phyloP scores from a whole-genome alignment of 2,113 vertebrate genomes.

The Datnioides undecimradiatus region DNA sequence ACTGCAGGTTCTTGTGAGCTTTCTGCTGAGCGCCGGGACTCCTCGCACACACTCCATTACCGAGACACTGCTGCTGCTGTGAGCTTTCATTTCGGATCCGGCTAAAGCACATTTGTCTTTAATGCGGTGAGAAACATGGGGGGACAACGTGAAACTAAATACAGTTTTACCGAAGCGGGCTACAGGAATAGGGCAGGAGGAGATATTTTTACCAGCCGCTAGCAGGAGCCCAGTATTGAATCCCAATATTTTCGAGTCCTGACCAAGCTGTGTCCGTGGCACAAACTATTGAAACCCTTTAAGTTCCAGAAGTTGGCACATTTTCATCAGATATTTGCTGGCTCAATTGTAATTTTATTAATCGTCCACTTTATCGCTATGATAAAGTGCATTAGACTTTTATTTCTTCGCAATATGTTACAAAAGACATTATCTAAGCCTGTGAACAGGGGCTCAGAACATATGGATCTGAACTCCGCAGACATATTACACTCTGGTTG shows the following conservation, averaged over 20 bases:
- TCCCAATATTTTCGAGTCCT: neutral
- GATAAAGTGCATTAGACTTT: neutral
- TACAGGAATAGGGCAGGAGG: neutral
- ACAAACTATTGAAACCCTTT: neutral
- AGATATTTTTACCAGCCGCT: neutral
- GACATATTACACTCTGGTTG: constrained; percentile 23
- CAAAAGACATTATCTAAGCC: neutral
- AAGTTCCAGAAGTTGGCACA: neutral
- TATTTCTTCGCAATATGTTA: neutral
- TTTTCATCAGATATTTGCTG: neutral
- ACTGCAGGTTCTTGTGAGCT: neutral
- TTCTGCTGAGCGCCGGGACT: neutral
- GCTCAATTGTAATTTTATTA: neutral
- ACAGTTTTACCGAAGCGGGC: neutral
- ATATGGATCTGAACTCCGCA: constrained; percentile 3
- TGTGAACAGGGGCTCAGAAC: neutral
- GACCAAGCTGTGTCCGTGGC: neutral
- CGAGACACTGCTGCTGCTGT: neutral
- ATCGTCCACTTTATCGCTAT: neutral
- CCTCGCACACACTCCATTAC: constrained; percentile 3
- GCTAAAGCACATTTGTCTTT: constrained; percentile 9
- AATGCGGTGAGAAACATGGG: neutral
- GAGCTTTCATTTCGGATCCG: constrained; percentile 23
- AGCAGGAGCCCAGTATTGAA: neutral
- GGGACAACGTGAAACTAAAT: neutral